Evolutionary conservation across 2,888 invertebrate species (phyloP), one percentile per base, ranked within the genome.

Genomic region (Protophormia terraenovae): DNA sequence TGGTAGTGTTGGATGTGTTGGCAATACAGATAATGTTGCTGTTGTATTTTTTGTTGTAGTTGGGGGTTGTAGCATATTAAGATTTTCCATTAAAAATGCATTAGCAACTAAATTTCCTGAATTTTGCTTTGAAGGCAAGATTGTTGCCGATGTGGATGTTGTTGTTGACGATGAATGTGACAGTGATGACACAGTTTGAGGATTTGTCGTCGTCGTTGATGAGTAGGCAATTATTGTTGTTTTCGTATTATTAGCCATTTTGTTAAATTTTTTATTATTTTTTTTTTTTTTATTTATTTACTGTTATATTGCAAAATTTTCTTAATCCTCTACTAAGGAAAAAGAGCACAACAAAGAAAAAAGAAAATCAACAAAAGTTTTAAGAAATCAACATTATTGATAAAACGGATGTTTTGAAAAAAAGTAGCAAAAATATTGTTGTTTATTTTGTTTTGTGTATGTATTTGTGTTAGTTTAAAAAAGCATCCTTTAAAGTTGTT

Each of bases 21-120:
- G 69, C 24, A 64, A 45, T n/a, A n/a, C n/a, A n/a, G n/a, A n/a
- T n/a, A 45, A 8, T 12, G 53, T 55, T 60, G 41, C 22, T 53
- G 64, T 45, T 45, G n/a, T n/a, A n/a, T n/a, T n/a, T n/a, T n/a
- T n/a, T n/a, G 72, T 35, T 73, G 66, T 35, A 35, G 55, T 24
- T 24, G 72, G 22, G 32, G 14, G 41, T 60, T 32, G 47, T 35
- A 55, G 50, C 66, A 47, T n/a, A 64, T 82, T 85, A n/a, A 41
- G 55, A 69, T 55, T 53, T 32, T 85, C 82, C 50, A 82, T 82
- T 69, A 85, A 71, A 79, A 85, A 85, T 64, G 75, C 78, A 82
- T 85, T 85, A 41, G 82, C 73, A 45, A 75, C 60, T 58, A 71
- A 45, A 71, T 73, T 78, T 47, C 45, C 53, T 22, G 53, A 16